Evolutionary conservation across 2,113 vertebrate genomes (phyloP).

Genomic region (Merops nubicus): DNA sequence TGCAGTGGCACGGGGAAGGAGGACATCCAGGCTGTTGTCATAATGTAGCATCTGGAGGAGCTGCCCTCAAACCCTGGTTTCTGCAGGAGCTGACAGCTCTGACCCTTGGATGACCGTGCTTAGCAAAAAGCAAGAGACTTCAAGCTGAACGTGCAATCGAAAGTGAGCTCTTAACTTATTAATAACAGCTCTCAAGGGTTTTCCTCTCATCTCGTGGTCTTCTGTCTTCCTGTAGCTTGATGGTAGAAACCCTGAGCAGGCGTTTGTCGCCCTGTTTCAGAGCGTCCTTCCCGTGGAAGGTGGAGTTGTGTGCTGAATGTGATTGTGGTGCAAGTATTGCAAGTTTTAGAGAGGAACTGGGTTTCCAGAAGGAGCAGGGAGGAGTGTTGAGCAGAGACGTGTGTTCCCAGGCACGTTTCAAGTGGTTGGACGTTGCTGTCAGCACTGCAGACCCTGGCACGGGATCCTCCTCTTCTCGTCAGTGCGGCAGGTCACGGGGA

Average conservation of each 20-base stretch:
- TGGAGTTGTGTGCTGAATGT: not conserved
- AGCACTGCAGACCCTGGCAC: not conserved
- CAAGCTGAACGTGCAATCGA: not conserved
- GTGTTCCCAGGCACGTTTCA: not conserved
- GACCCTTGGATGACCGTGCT: rapidly evolving
- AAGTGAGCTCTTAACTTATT: not conserved
- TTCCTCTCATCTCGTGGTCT: not conserved
- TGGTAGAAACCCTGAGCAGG: not conserved
- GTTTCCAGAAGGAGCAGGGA: not conserved
- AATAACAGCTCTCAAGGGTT: not conserved
- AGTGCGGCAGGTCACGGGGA: not conserved
- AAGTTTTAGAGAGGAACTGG: not conserved
- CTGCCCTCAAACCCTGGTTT: not conserved
- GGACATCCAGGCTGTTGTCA: rapidly evolving
- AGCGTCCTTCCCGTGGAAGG: not conserved
- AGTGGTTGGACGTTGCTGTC: rapidly evolving
- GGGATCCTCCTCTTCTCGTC: rapidly evolving
- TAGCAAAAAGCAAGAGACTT: not conserved
- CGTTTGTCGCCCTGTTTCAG: not conserved
- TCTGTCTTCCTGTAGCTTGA: not conserved
- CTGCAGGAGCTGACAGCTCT: not conserved
- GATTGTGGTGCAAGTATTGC: not conserved
- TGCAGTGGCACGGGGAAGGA: not conserved
- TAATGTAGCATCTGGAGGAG: not conserved
- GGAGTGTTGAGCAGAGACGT: rapidly evolving